phyloP scores from a whole-genome alignment of 2,113 vertebrate species.

The Synodontis membranacea region DNA sequence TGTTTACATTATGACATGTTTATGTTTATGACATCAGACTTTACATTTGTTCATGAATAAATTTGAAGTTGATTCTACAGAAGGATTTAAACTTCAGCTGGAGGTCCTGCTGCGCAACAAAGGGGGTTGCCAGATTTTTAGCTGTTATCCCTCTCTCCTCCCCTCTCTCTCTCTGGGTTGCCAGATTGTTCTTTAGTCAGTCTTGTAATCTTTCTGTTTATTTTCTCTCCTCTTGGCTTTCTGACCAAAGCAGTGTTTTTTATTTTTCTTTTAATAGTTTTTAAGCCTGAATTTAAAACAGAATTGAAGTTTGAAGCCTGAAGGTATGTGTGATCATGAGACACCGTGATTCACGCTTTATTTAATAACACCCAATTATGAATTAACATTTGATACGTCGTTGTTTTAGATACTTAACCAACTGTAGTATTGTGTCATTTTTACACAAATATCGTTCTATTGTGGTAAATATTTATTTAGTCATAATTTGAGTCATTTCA shows the following conservation, averaged over 20 bases:
- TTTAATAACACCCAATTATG: not conserved
- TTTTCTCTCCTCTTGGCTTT: not conserved
- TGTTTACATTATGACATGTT: too few relatives aligned
- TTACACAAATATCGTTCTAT: not conserved
- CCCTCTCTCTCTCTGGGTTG: not conserved
- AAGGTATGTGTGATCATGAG: not conserved
- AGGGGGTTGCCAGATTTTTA: slow-evolving; percentile 28
- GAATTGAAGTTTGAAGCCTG: not conserved
- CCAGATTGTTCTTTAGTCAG: not conserved
- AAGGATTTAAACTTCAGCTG: not conserved
- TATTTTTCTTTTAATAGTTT: not conserved
- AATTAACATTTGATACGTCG: not conserved
- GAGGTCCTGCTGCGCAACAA: not conserved
- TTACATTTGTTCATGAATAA: too few relatives aligned
- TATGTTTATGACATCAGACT: too few relatives aligned
- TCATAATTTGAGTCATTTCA: not conserved
- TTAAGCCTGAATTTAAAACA: not conserved
- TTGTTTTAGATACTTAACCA: not conserved
- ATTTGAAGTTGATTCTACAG: too few relatives aligned
- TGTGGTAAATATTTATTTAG: not conserved
- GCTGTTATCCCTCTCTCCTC: not conserved
- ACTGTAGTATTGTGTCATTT: not conserved
- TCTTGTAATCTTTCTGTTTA: not conserved
- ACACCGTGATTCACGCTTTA: not conserved
- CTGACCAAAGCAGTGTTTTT: too few relatives aligned